phyloP scores from a whole-genome alignment of 2,113 vertebrate genomes.

The Galemys pyrenaicus region DNA sequence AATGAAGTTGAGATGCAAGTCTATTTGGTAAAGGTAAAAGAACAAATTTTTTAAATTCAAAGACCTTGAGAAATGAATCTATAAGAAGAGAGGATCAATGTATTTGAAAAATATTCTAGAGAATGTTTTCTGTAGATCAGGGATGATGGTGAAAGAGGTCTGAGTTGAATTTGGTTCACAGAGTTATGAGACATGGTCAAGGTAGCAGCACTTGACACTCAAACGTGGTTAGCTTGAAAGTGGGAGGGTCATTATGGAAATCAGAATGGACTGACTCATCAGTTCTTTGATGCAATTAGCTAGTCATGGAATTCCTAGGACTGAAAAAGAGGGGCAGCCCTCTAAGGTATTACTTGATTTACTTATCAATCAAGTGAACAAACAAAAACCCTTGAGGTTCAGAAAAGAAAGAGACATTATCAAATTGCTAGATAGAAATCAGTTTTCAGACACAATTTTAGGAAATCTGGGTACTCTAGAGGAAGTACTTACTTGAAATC shows the following conservation, averaged over 20 bases:
- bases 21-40: constrained; percentile 7
- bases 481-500: background rate
- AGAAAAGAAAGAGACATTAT: background rate
- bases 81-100: background rate
- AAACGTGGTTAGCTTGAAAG: background rate
- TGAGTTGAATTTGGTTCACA: background rate
- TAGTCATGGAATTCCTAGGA: background rate
- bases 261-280: background rate
- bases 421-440: background rate
- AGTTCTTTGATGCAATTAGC: background rate
- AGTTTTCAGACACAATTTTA: background rate
- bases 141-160: background rate
- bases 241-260: background rate
- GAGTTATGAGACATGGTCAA: background rate
- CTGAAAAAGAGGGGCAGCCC: background rate
- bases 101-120: background rate
- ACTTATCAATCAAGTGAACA: background rate
- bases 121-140: background rate
- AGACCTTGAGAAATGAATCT: background rate
- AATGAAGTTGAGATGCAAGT: constrained; percentile 24
- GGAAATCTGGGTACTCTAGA: background rate
- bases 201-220: background rate
- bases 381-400: background rate
- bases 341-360: background rate
- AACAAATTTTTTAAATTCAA: background rate